These are phyloP conservation scores for Pachypanchax playfairii DNA, from an alignment of 2,113 vertebrate species.

Conservation along the genomic window DNA sequence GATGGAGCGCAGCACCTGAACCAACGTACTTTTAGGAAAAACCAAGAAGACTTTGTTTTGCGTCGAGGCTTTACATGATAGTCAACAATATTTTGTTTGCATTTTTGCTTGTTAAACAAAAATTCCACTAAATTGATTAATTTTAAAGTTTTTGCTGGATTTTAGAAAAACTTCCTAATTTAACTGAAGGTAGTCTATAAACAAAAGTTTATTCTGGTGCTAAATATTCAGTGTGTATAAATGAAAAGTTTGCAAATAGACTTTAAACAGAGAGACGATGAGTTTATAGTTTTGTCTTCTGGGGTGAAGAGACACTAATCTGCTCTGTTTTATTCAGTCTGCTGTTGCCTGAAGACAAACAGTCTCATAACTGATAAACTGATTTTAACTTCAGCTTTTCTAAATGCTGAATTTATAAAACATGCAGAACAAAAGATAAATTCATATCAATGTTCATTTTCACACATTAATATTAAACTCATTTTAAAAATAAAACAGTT, in stretches of 20 bases:
- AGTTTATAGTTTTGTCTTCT: fast-evolving
- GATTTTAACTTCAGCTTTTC: neutral
- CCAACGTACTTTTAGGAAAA: too few relatives aligned
- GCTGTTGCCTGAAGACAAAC: neutral
- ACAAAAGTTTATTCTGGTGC: neutral
- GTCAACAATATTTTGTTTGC: too few relatives aligned
- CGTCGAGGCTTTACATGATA: too few relatives aligned
- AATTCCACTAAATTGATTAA: neutral
- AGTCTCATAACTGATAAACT: neutral
- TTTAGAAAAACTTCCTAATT: neutral
- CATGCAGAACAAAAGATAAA: neutral
- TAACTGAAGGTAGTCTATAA: neutral
- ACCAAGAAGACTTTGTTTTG: too few relatives aligned
- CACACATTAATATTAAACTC: too few relatives aligned
- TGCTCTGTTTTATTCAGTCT: neutral
- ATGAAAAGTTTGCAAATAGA: neutral
- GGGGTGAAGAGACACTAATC: neutral
- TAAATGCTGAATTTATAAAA: neutral
- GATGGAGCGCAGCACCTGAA: too few relatives aligned
- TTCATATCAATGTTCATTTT: too few relatives aligned
- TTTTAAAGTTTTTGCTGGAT: too few relatives aligned
- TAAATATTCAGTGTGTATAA: neutral
- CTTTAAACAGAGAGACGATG: neutral
- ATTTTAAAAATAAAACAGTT: neutral
- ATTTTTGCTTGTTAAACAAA: neutral